Evolutionary conservation across 2,888 invertebrate genomes (phyloP).

Genomic region (Eutolmus rufibarbis): DNA sequence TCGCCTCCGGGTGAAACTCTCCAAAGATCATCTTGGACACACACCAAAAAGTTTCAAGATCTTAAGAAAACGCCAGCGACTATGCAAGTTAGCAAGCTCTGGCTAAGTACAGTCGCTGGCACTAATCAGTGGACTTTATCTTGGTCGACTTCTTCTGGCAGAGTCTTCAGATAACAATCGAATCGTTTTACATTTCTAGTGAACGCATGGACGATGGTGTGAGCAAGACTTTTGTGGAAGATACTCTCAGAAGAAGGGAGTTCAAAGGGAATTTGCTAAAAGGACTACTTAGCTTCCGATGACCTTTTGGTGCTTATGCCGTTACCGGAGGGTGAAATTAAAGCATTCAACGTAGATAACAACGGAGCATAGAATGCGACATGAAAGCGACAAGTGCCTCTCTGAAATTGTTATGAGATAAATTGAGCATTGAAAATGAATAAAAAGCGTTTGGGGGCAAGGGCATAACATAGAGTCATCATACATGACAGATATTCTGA

Average conservation of each 20-base stretch:
- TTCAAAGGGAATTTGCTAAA: not conserved
- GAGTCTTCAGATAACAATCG: not conserved
- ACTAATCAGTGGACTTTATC: not conserved
- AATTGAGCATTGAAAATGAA: constrained; percentile 37
- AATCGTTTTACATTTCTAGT: not conserved
- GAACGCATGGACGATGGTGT: not conserved
- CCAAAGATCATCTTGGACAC: not conserved
- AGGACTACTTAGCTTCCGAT: not conserved
- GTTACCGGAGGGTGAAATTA: not conserved
- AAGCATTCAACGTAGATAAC: not conserved
- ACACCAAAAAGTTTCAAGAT: not conserved
- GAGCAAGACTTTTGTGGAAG: not conserved
- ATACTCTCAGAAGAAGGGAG: not conserved
- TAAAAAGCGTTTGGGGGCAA: not conserved
- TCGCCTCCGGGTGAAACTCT: not conserved
- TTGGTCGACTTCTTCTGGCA: not conserved
- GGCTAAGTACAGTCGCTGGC: not conserved
- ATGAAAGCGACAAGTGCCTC: not conserved
- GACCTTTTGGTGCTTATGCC: not conserved
- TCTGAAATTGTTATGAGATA: constrained; percentile 6
- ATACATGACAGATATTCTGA: constrained; percentile 1
- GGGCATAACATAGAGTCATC: not conserved
- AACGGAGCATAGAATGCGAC: not conserved
- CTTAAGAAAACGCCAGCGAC: not conserved
- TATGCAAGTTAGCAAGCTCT: not conserved